Conservation (phyloP, 1,140 invertebrate genomes). For the Pomacea maculata region DNA sequence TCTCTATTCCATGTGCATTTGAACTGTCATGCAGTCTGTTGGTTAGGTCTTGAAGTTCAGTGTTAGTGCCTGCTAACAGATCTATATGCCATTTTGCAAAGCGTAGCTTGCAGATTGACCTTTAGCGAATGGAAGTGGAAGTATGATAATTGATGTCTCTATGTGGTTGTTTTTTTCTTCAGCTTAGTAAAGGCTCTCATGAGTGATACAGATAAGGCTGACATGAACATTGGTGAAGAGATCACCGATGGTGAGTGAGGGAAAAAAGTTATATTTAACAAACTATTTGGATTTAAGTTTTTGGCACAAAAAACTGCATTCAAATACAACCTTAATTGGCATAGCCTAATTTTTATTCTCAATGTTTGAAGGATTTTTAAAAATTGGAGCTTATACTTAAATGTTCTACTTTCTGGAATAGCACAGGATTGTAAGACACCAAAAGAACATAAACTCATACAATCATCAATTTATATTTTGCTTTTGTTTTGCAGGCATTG, state of each 20-base stretch:
- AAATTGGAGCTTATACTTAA: no score
- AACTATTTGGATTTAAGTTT: neutral
- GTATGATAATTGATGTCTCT: no score
- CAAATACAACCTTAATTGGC: neutral
- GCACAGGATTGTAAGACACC: no score
- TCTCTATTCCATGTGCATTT: neutral
- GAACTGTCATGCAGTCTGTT: neutral
- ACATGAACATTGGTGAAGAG: conserved; percentile 49
- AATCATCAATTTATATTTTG: neutral
- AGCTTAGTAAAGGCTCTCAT: conserved; percentile 57
- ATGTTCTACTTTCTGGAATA: no score
- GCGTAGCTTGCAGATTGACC: no score
- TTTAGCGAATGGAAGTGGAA: no score
- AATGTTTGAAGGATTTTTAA: neutral
- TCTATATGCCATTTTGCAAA: no score
- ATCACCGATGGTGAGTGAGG: conserved; percentile 55
- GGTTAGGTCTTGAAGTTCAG: neutral
- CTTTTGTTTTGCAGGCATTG: conserved; percentile 53
- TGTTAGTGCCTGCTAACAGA: no score
- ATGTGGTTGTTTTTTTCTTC: conserved; percentile 27
- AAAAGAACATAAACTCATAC: neutral
- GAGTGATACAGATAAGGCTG: conserved; percentile 41
- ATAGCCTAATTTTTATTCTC: neutral
- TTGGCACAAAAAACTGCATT: neutral
- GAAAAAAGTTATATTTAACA: neutral